Conservation (phyloP, 2,797 vertebrate species). For the Rhinogobio ventralis region DNA sequence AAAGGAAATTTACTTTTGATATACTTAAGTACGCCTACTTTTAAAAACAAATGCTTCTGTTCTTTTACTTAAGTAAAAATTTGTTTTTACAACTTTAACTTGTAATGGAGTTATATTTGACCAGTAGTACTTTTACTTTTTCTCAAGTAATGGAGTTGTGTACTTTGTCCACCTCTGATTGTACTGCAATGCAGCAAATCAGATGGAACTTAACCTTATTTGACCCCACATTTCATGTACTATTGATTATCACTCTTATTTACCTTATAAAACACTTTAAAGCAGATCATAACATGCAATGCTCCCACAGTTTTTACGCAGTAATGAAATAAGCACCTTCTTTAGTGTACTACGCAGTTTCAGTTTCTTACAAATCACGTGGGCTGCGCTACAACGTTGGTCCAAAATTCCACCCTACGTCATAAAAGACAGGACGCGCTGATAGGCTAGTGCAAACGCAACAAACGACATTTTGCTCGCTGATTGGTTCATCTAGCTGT, state of each 20-base stretch:
- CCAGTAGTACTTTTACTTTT: too few relatives aligned
- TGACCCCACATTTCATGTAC: background rate
- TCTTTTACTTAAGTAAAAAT: too few relatives aligned
- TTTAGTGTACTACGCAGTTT: constrained; percentile 54
- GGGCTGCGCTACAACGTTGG: constrained; percentile 42
- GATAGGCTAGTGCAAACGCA: background rate
- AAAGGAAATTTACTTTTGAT: too few relatives aligned
- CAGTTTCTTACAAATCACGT: constrained; percentile 82
- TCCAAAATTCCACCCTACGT: constrained; percentile 16
- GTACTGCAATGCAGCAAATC: background rate
- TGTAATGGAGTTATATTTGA: too few relatives aligned
- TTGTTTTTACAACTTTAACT: too few relatives aligned
- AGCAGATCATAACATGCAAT: background rate
- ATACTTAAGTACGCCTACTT: too few relatives aligned
- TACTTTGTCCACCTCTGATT: background rate
- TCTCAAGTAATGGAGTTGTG: too few relatives aligned
- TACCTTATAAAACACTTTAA: background rate
- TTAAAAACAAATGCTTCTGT: too few relatives aligned
- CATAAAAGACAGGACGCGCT: background rate
- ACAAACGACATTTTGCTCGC: background rate
- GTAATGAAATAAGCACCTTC: background rate
- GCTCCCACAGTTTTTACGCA: background rate
- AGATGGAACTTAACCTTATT: background rate
- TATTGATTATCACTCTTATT: background rate
- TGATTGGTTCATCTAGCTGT: constrained; percentile 18